These are phyloP conservation scores for Masticophis lateralis DNA, from an alignment of 2,797 vertebrate species.

Conservation along the genomic window DNA sequence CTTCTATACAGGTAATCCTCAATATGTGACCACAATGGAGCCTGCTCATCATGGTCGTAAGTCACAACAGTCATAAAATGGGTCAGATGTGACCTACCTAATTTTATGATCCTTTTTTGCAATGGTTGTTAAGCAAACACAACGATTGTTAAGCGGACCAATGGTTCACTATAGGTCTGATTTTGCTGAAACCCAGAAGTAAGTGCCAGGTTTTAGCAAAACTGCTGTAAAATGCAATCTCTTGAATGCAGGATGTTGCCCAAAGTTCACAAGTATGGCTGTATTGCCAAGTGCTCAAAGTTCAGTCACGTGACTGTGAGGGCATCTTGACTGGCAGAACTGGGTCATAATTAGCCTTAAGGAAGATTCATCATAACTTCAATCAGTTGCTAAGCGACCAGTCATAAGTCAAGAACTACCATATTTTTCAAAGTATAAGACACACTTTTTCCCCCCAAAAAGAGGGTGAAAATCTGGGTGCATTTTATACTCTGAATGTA, in stretches of 20 bases:
- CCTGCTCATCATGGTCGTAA: background rate
- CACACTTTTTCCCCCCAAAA: too few relatives aligned
- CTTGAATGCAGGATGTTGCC: background rate
- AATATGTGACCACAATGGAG: background rate
- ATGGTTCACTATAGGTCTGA: background rate
- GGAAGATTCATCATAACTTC: background rate
- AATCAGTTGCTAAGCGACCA: background rate
- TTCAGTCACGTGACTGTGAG: background rate
- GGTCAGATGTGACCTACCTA: background rate
- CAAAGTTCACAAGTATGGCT: background rate
- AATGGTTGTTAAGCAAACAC: background rate
- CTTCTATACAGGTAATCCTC: background rate
- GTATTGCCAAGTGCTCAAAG: background rate
- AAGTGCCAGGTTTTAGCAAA: background rate
- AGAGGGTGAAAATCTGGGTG: too few relatives aligned
- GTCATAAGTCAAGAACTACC: background rate
- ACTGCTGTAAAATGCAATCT: background rate
- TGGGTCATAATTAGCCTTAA: background rate
- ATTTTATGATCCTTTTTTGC: background rate
- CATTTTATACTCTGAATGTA: too few relatives aligned
- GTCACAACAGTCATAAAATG: background rate
- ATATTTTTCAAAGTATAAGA: too few relatives aligned
- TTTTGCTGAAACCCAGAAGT: background rate
- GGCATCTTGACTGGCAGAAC: background rate
- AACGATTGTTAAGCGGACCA: background rate